A percentile compares a stretch with the other conserved stretches of the same genome.
phyloP scores from a whole-genome alignment of 2,888 invertebrate species.

The Chloroclystis v-ata region DNA sequence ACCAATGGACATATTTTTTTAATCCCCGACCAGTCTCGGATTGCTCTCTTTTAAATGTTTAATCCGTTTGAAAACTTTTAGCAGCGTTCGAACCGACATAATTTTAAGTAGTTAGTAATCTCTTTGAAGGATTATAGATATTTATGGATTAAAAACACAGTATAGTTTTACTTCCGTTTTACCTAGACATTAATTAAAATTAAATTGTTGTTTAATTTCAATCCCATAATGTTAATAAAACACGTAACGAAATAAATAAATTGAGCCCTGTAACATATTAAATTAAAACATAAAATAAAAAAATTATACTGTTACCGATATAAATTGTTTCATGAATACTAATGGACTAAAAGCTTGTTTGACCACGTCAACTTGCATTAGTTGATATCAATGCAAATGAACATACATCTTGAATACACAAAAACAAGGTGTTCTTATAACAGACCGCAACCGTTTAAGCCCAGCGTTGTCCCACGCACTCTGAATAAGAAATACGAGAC shows the following conservation, averaged over 20 bases:
- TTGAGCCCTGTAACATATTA: too few relatives aligned
- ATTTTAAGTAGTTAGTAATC: neutral
- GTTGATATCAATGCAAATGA: conserved; percentile 7
- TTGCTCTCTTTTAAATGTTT: conserved; percentile 14
- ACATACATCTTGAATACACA: conserved; percentile 14
- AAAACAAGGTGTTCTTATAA: conserved; percentile 57
- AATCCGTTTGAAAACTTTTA: conserved; percentile 9
- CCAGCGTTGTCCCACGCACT: conserved; percentile 67
- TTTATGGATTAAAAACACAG: neutral
- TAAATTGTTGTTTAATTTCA: too few relatives aligned
- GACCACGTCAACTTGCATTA: neutral
- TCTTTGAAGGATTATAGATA: too few relatives aligned
- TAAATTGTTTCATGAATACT: too few relatives aligned
- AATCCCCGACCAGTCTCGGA: conserved; percentile 1
- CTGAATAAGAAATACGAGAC: conserved; percentile 77
- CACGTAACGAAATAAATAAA: too few relatives aligned
- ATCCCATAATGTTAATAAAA: too few relatives aligned
- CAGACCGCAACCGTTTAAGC: conserved; percentile 51
- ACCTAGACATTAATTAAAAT: too few relatives aligned
- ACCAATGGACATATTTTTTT: conserved; percentile 16
- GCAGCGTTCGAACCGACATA: neutral
- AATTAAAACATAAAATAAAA: too few relatives aligned
- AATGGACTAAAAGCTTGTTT: neutral
- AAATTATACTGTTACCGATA: too few relatives aligned
- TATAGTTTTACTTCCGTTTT: neutral